Evolutionary conservation across 1,140 invertebrate genomes (phyloP), one percentile per base, ranked within the genome.

Genomic region (Trichonephila clavipes): DNA sequence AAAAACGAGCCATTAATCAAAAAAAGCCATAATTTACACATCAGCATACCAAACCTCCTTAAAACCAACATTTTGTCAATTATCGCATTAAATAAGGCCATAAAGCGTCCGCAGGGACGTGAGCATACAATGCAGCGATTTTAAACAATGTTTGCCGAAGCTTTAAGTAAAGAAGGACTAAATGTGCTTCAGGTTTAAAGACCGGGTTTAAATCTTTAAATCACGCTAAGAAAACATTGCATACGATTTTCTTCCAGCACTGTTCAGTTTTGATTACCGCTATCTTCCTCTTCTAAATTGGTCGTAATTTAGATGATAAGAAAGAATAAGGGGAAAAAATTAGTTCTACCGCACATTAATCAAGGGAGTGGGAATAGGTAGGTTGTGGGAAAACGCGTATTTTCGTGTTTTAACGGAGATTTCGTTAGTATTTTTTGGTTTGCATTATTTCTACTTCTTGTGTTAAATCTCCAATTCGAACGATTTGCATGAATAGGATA

Each of bases 231-330:
- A 62, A 87, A 87, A 87, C 85, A 87, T 61, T 18, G 58, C 6
- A 21, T 58, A 44, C 19, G 82, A 58, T 58, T 59, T 51, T 59
- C 51, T 24, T 51, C 82, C 82, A 24, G 44, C 21, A 58, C 28
- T 24, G 51, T 58, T 83, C 82, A 51, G 82, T 44, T 83, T 83
- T 83, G 82, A 83, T 83, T 83, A 87, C 85, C 28, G 61, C 51
- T 87, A 87, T 87, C 85, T 64, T 21, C 85, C 59, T 64, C n/a
- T 7, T 64, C 34, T 64, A 62, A 87, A 87, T 62, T 87, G 58
- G 58, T 34, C 85, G 85, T 87, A 87, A 87, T 87, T 87, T 87
- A 87, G 85, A 87, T 64, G 61, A 87, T 87, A 87, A 87, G 61
- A 87, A 64, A 61, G 58, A 87, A 87, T 40, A 64, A 87, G 16